These are phyloP conservation scores for Macrostomum lignano DNA, from an alignment of 1,140 invertebrate species.

Conservation along the genomic window DNA sequence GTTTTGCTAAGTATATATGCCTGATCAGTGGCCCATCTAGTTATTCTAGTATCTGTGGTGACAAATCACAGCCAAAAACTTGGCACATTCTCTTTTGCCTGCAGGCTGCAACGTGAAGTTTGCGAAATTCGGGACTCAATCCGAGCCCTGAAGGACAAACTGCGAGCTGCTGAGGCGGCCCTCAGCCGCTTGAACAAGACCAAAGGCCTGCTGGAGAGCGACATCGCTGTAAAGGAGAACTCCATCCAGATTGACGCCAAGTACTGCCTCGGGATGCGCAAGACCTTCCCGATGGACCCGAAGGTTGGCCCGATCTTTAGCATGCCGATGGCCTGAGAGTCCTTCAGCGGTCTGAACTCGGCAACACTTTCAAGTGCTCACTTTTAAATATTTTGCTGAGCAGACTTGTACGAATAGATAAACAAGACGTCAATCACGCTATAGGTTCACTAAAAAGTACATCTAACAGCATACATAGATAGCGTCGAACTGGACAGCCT, in stretches of 20 bases:
- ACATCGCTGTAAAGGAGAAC: constrained; percentile 58
- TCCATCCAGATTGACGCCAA: constrained; percentile 62
- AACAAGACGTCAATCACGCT: no score
- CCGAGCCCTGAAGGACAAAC: constrained; percentile 20
- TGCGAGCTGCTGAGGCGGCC: constrained; percentile 29
- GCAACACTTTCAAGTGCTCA: no score
- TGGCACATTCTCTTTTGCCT: constrained; percentile 6
- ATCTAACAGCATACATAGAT: no score
- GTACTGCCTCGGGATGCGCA: constrained; percentile 57
- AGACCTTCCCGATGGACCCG: constrained; percentile 36
- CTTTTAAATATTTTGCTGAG: no score
- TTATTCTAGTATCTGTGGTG: no score
- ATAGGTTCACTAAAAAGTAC: no score
- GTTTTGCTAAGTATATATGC: no score
- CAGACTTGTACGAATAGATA: no score
- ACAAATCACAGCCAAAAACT: not conserved
- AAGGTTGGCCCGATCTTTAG: constrained; percentile 26
- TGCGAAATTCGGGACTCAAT: constrained; percentile 25
- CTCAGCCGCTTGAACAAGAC: constrained; percentile 50
- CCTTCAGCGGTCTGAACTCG: no score
- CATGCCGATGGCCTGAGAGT: constrained; percentile 21
- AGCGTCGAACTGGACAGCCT: no score
- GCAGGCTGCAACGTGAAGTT: constrained; percentile 25
- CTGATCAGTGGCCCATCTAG: no score
- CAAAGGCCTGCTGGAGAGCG: constrained; percentile 47